Evolutionary conservation across 2,888 invertebrate genomes (phyloP).

Genomic region (Leptarthrus brevirostris): DNA sequence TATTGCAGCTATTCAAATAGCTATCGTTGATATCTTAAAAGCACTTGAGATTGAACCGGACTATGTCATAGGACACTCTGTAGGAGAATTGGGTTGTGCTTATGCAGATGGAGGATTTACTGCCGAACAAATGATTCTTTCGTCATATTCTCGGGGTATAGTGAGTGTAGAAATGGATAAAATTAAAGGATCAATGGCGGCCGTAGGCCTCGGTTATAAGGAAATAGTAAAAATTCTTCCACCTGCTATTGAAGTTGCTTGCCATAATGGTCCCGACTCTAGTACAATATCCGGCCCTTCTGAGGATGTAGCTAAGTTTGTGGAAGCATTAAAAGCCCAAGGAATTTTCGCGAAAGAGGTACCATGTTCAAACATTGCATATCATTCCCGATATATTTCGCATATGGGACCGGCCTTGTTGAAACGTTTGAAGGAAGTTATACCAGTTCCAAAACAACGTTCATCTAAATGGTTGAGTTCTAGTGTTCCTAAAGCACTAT

Average conservation of each 20-base stretch:
- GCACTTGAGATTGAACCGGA: slow-evolving; percentile 75
- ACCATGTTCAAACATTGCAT: slow-evolving; percentile 88
- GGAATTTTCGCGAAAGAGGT: slow-evolving; percentile 86
- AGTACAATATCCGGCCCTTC: slow-evolving; percentile 92
- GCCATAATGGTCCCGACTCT: slow-evolving; percentile 87
- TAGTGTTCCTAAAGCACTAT: slow-evolving; percentile 78
- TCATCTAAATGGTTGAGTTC: slow-evolving; percentile 87
- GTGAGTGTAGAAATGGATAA: slow-evolving; percentile 78
- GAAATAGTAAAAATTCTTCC: slow-evolving; percentile 74
- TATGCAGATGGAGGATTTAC: slow-evolving; percentile 94
- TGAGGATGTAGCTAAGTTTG: slow-evolving; percentile 75
- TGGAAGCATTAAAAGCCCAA: slow-evolving; percentile 74
- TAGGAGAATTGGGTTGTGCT: slow-evolving; percentile 94
- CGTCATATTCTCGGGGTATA: slow-evolving; percentile 85
- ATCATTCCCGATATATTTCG: slow-evolving; percentile 86
- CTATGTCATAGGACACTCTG: slow-evolving; percentile 88
- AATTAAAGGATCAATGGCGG: slow-evolving; percentile 88
- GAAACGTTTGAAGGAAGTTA: slow-evolving; percentile 73
- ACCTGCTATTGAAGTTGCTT: slow-evolving; percentile 83
- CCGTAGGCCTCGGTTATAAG: slow-evolving; percentile 77
- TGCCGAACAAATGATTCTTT: slow-evolving; percentile 85
- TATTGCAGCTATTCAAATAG: slow-evolving; percentile 77
- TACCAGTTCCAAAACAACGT: slow-evolving; percentile 75
- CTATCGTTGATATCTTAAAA: slow-evolving; percentile 73
- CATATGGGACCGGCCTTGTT: slow-evolving; percentile 75